Percentiles rank a stretch among this genome's conserved stretches.
phyloP scores from a whole-genome alignment of 2,888 invertebrate species.

The Sympetrum striolatum region DNA sequence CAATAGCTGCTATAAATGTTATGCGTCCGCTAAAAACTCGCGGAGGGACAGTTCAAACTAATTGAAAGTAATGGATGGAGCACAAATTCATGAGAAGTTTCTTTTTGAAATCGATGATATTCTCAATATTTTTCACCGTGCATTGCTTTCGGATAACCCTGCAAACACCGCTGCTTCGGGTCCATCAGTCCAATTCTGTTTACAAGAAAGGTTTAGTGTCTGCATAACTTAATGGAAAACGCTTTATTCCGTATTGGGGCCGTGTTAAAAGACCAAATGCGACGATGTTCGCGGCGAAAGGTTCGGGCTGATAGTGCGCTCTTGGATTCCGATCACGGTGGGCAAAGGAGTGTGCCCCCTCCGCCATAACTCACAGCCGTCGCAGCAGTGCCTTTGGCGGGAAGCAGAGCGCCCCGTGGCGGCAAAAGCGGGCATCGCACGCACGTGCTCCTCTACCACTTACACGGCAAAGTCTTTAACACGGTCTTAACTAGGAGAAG shows the following conservation, averaged over 20 bases:
- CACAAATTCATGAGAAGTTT: too few species aligned
- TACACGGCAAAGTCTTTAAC: background rate
- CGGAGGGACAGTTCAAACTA: too few species aligned
- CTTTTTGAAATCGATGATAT: too few species aligned
- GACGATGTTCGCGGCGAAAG: background rate
- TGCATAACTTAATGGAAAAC: too few species aligned
- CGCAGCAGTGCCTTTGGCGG: slow-evolving; percentile 20
- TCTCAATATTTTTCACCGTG: too few species aligned
- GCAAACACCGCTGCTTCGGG: too few species aligned
- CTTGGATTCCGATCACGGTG: slow-evolving; percentile 7
- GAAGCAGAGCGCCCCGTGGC: slow-evolving; percentile 23
- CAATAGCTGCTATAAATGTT: too few species aligned
- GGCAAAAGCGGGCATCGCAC: background rate
- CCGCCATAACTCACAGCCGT: slow-evolving; percentile 31
- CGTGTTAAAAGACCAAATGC: background rate
- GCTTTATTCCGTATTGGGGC: background rate
- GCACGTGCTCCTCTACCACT: background rate
- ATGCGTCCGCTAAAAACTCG: too few species aligned
- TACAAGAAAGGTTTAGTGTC: too few species aligned
- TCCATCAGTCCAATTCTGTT: too few species aligned
- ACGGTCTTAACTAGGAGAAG: background rate
- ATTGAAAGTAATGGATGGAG: too few species aligned
- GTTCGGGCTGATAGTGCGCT: background rate
- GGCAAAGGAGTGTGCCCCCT: slow-evolving; percentile 5
- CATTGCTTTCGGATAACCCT: too few species aligned